These are phyloP conservation scores for Eumacrocentrus americanus DNA, from an alignment of 2,888 invertebrate genomes.

Conservation along the genomic window DNA sequence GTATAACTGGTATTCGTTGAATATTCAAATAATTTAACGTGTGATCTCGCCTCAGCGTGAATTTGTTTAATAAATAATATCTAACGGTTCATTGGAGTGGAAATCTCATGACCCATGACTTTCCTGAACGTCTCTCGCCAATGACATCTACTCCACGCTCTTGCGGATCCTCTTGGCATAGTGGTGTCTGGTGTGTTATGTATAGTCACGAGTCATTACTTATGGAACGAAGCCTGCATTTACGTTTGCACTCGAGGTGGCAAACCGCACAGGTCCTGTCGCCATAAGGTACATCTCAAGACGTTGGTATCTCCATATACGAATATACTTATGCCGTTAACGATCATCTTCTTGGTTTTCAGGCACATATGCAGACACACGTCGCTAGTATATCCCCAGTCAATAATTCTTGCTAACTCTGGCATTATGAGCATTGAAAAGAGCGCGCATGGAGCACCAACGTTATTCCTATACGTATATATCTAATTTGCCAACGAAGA, in stretches of 20 bases:
- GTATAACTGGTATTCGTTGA: conserved; percentile 2
- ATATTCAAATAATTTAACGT: conserved; percentile 13
- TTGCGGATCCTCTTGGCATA: conserved; percentile 7
- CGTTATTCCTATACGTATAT: background rate
- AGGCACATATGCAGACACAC: background rate
- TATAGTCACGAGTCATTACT: conserved; percentile 19
- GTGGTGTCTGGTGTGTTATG: no score
- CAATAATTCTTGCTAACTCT: conserved; percentile 18
- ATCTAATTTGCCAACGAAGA: conserved; percentile 18
- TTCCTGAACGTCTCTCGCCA: background rate
- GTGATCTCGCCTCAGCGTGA: background rate
- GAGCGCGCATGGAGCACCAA: no score
- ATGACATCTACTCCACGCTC: conserved; percentile 6
- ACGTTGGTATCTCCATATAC: background rate
- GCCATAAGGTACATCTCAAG: conserved; percentile 16
- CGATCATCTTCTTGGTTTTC: conserved; percentile 25
- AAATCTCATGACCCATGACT: conserved; percentile 3
- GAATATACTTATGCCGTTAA: conserved; percentile 24
- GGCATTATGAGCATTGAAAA: background rate
- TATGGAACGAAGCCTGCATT: conserved; percentile 22
- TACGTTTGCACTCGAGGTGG: conserved; percentile 20
- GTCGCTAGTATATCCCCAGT: conserved; percentile 13
- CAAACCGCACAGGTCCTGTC: conserved; percentile 24
- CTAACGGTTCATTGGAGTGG: conserved; percentile 8
- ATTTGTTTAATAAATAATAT: conserved; percentile 19